Evolutionary conservation across 2,113 vertebrate genomes (phyloP), one percentile per base, ranked within the genome.

Genomic region (Chloebia gouldiae): DNA sequence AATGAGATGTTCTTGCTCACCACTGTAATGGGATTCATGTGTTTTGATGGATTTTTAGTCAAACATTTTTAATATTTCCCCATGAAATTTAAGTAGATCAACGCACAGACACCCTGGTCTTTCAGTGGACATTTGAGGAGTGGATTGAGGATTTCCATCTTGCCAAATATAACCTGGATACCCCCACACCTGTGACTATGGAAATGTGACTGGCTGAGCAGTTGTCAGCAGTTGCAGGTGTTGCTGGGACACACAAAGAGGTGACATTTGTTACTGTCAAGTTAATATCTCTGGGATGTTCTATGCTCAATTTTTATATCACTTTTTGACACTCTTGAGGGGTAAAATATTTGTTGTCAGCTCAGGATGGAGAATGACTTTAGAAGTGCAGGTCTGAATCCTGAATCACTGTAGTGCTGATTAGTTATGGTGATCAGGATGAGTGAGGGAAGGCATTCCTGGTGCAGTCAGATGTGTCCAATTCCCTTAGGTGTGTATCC

Each of bases 141-240:
- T 15, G 35, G 49, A 7, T 20, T 24, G 25, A 16, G 44, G 30
- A 50, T 50, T 87, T 75, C 37, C 10, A 8, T 12, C 12, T 35
- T 50, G 56, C 35, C 31, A 49, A 60, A 51, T 23, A 20, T 37
- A 77, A 77, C 10, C 6, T 28, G 17, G 21, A 28, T 65, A 45
- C 2, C 1, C 4, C 15, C 53, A 27, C 7, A 3, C 6, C 7
- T 9, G 15, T 63, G 42, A 30, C n/a, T 22, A 0, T n/a, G 27
- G 18, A 65, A 73, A 53, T 49, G n/a, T 45, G 63, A 45, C 13
- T 35, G 42, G 20, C 25, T 9, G 21, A 19, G 18, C 31, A n/a
- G 13, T 30, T 49, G 20, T 40, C 28, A 84, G 72, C 35, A 76
- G 7, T 13, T 54, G 16, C 11, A 59, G 15, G 16, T 83, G 40